These are phyloP conservation scores for Cettia cetti DNA, from an alignment of 2,113 vertebrate genomes.

Conservation along the genomic window DNA sequence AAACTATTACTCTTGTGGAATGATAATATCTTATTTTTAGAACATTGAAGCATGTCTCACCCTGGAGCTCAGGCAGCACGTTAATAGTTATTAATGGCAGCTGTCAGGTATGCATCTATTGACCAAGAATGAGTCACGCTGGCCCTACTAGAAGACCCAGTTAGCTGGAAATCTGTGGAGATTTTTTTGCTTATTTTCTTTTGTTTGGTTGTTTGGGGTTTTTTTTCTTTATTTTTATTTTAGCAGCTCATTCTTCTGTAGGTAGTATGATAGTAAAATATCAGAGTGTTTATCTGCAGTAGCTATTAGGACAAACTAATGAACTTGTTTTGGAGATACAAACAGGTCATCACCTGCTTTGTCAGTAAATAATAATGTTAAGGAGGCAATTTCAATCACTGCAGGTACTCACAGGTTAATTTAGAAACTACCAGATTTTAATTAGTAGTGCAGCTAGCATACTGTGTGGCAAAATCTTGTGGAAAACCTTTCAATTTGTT, in stretches of 20 bases:
- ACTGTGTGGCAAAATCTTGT: conserved; percentile 43
- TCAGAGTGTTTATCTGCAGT: conserved; percentile 54
- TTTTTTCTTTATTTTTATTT: background rate
- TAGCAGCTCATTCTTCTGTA: conserved; percentile 13
- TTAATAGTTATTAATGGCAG: conserved; percentile 75
- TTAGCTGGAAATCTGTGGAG: background rate
- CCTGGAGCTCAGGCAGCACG: conserved; percentile 11
- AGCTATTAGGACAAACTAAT: conserved; percentile 64
- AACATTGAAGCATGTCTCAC: conserved; percentile 48
- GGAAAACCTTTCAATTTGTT: conserved; percentile 9
- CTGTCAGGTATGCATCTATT: conserved; percentile 54
- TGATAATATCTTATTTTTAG: conserved; percentile 70
- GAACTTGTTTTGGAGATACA: conserved; percentile 60
- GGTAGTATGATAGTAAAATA: conserved; percentile 57
- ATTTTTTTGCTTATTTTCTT: background rate
- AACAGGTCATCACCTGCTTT: conserved; percentile 64
- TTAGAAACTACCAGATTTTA: conserved; percentile 67
- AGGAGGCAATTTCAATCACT: conserved; percentile 73
- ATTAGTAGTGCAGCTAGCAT: conserved; percentile 61
- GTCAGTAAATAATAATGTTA: conserved; percentile 67
- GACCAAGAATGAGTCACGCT: conserved; percentile 64
- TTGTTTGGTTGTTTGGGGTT: no score
- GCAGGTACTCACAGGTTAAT: conserved; percentile 67
- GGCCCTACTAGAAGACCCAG: background rate
- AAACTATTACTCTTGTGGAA: conserved; percentile 51